Evolutionary conservation across 2,888 invertebrate species (phyloP), one percentile per base, ranked within the genome.

Genomic region (Cataglyphis rosenhaueri): DNA sequence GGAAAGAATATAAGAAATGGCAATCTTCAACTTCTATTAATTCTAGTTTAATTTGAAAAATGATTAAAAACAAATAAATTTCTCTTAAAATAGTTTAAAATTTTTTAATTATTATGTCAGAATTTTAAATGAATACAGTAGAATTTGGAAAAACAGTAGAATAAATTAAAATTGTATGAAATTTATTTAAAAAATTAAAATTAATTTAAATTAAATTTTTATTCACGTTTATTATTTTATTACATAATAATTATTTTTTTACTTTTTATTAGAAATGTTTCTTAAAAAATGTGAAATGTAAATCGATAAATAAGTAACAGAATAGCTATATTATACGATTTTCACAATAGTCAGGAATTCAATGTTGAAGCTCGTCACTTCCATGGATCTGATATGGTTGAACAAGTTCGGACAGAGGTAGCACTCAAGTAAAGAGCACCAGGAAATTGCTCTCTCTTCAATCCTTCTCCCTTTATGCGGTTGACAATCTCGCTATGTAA

Each of bases 371-470:
- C 66, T 66, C 65, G 65, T 65, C 75, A 25, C n/a, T 65, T 75
- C 38, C 66, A 76, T 66, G 15, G 76, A 66, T 55, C 55, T 38
- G 52, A 18, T 48, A 52, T 10, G 65, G 29, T 66, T 55, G 66
- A 76, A 76, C 55, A 76, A 76, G 66, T 76, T 66, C n/a, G 38
- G 38, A 73, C 71, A 73, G 59, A 76, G 75, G 25, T 52, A 35
- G 64, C 55, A 66, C 66, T 76, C 76, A 41, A 66, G 62, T 64
- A 66, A n/a, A 76, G 76, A 66, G 66, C 55, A 48, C 18, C 64
- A 76, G 76, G 76, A 76, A 76, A 76, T 76, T 76, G 59, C 57
- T 18, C 10, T 78, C 70, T 79, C 59, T 41, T 66, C 76, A 41
- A 44, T n/a, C 21, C 25, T 18, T 4, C 21, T 41, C 57, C 59